A percentile compares a stretch with the other conserved stretches of the same genome.
Conservation (phyloP, 2,113 vertebrate species). For the Cinclus cinclus region DNA sequence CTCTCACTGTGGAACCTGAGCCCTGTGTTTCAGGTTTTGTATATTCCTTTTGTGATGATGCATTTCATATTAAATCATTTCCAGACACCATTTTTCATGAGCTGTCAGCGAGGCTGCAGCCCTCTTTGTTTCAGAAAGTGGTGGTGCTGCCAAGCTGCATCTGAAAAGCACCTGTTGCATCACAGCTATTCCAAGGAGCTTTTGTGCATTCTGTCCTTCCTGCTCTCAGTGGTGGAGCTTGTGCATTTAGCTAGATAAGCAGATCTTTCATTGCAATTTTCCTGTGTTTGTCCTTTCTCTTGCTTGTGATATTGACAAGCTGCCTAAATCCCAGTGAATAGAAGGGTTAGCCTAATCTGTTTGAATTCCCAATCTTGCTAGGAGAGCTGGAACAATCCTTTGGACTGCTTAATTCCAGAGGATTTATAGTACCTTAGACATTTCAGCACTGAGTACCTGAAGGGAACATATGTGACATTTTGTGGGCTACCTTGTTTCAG, state of each 20-base stretch:
- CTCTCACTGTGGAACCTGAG: not conserved
- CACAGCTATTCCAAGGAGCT: slow-evolving; percentile 22
- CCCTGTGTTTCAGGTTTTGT: slow-evolving; percentile 1
- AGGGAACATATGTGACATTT: not conserved
- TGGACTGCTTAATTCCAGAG: not conserved
- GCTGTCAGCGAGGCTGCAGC: slow-evolving; percentile 7
- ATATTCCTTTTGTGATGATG: slow-evolving; percentile 25
- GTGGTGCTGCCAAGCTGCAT: slow-evolving; percentile 5
- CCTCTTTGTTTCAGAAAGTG: slow-evolving; percentile 25
- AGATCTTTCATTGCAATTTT: slow-evolving; percentile 50
- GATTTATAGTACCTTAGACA: not conserved
- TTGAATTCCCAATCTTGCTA: slow-evolving; percentile 22
- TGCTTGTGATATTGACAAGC: slow-evolving; percentile 30
- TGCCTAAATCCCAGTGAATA: not conserved
- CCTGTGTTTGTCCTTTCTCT: slow-evolving; percentile 44
- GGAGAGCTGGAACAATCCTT: not conserved
- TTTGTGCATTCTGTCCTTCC: slow-evolving; percentile 40
- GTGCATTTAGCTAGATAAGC: slow-evolving; percentile 59
- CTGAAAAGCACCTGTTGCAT: slow-evolving; percentile 52
- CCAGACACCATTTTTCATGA: slow-evolving; percentile 47
- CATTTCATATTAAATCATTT: slow-evolving; percentile 45
- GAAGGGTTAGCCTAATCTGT: slow-evolving; percentile 41
- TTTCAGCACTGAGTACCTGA: not conserved
- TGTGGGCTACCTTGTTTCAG: not conserved
- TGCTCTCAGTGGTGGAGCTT: not conserved